Evolutionary conservation across 2,797 vertebrate genomes (phyloP).

Genomic region (Chromobotia macracanthus): DNA sequence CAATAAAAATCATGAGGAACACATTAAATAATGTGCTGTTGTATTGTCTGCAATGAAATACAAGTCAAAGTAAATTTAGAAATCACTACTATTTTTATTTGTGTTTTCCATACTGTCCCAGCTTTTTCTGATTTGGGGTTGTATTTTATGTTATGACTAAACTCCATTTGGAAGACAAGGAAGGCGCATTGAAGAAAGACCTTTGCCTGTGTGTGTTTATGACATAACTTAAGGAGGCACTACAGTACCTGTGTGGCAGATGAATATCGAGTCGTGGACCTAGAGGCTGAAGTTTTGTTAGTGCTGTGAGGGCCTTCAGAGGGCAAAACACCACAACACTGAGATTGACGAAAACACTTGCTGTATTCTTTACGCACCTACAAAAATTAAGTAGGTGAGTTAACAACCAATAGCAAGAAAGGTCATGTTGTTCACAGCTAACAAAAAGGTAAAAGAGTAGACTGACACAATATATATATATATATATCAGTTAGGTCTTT

Average conservation of each 20-base stretch:
- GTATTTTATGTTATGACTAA: background rate
- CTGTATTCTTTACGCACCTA: constrained; percentile 97
- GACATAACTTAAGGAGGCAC: background rate
- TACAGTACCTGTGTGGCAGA: constrained; percentile 93
- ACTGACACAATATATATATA: background rate
- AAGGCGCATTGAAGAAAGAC: background rate
- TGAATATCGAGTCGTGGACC: constrained; percentile 94
- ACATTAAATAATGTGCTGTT: no score
- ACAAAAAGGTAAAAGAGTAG: background rate
- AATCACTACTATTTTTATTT: no score
- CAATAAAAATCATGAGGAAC: no score
- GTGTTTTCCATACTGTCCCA: no score
- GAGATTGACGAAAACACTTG: constrained; percentile 95
- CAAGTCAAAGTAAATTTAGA: no score
- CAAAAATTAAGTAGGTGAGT: constrained; percentile 50
- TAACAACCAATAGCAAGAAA: constrained; percentile 3
- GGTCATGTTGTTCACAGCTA: background rate
- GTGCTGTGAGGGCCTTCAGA: constrained; percentile 91
- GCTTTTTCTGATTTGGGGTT: no score
- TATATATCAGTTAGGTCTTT: no score
- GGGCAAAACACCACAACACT: constrained; percentile 90
- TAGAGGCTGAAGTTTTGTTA: constrained; percentile 89
- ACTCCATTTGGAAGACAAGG: background rate
- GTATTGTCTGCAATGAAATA: no score
- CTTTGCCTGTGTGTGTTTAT: background rate